Evolutionary conservation across 2,113 vertebrate species (phyloP).

Genomic region (Notarius quadriscutis): DNA sequence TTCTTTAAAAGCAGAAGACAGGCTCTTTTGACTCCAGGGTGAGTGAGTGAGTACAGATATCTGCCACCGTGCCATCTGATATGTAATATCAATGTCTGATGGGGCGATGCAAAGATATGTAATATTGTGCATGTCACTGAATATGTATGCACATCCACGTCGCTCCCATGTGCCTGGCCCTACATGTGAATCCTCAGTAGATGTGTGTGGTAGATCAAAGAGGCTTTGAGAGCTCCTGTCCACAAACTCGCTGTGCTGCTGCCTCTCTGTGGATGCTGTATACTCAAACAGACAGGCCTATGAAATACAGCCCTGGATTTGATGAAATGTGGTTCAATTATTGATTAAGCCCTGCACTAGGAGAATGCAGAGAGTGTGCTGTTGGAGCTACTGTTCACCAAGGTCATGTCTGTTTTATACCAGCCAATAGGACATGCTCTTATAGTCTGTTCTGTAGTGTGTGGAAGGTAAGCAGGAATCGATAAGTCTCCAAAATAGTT

Average conservation of each 20-base stretch:
- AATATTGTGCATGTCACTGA: constrained; percentile 22
- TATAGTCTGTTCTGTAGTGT: constrained; percentile 1
- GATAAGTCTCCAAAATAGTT: neutral
- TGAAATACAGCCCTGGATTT: constrained; percentile 65
- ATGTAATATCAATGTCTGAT: neutral
- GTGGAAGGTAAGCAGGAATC: constrained; percentile 22
- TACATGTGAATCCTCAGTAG: constrained; percentile 47
- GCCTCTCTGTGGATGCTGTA: constrained; percentile 43
- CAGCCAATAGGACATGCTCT: constrained; percentile 36
- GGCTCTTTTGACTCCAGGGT: neutral
- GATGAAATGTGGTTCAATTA: constrained; percentile 72
- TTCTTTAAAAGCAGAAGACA: neutral
- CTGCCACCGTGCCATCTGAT: neutral
- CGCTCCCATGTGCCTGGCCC: constrained; percentile 26
- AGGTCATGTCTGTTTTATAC: constrained; percentile 40
- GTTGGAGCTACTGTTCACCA: constrained; percentile 36
- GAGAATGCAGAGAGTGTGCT: constrained; percentile 54
- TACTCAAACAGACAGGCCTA: constrained; percentile 56
- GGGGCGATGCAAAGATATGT: neutral
- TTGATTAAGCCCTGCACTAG: constrained; percentile 64
- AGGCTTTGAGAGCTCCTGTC: constrained; percentile 46
- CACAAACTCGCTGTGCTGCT: constrained; percentile 41
- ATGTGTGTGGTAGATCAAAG: constrained; percentile 55
- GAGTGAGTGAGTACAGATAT: neutral
- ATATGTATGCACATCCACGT: neutral